These are phyloP conservation scores for Macrochelys suwanniensis DNA, from an alignment of 2,797 vertebrate genomes.

Conservation along the genomic window DNA sequence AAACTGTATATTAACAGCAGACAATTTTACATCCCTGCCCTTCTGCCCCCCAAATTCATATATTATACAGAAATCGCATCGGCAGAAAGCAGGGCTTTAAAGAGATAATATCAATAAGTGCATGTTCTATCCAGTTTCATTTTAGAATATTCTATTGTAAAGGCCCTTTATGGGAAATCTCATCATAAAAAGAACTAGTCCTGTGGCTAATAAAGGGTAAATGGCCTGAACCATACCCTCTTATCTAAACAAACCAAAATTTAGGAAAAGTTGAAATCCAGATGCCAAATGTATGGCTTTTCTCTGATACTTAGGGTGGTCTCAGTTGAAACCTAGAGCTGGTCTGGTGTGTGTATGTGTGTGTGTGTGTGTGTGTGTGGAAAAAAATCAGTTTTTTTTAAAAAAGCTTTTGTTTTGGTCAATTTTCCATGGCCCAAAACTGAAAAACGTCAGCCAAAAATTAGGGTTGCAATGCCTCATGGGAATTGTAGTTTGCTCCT, in stretches of 20 bases:
- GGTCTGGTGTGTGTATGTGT: not conserved
- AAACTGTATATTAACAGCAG: not conserved
- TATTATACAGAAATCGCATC: not conserved
- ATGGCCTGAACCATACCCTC: not conserved
- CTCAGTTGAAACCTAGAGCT: rapidly evolving
- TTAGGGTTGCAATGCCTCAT: not conserved
- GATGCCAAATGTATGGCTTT: not conserved
- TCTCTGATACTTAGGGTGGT: not conserved
- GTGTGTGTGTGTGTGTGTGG: too few relatives aligned
- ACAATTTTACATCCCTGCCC: not conserved
- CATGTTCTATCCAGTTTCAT: not conserved
- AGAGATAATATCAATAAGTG: not conserved
- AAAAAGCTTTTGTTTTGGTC: not conserved
- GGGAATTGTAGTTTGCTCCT: not conserved
- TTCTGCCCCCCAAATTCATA: not conserved
- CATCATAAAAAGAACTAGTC: not conserved
- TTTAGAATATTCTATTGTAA: not conserved
- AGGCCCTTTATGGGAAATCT: not conserved
- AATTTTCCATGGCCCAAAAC: not conserved
- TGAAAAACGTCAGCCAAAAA: not conserved
- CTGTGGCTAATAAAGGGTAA: not conserved
- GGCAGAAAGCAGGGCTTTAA: not conserved
- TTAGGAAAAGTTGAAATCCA: not conserved
- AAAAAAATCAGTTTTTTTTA: not conserved
- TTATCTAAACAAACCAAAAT: not conserved